A percentile compares a stretch with the other conserved stretches of the same genome.
Evolutionary conservation across 2,888 invertebrate genomes (phyloP).

Genomic region (Rhabditoides inermis): DNA sequence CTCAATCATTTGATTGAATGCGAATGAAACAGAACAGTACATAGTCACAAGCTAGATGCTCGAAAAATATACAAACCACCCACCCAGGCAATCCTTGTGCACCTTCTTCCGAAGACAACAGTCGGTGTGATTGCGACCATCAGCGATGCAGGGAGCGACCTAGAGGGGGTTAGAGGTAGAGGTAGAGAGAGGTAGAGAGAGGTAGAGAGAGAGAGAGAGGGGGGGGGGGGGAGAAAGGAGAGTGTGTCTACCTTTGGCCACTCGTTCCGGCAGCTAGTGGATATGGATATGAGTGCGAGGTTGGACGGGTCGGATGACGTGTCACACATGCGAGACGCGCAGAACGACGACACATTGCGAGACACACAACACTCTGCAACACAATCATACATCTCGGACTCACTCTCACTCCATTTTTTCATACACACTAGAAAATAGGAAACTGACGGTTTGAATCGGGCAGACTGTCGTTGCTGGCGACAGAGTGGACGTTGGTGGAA

Average conservation of each 20-base stretch:
- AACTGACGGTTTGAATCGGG: constrained; percentile 24
- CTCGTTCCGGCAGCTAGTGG: constrained; percentile 33
- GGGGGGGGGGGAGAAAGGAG: not conserved
- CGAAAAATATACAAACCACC: no score
- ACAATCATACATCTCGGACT: not conserved
- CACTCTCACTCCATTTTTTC: not conserved
- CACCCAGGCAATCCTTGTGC: constrained; percentile 70
- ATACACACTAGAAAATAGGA: not conserved
- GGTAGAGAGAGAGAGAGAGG: no score
- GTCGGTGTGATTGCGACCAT: constrained; percentile 69
- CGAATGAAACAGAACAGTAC: no score
- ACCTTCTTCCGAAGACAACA: constrained; percentile 75
- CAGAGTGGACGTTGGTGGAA: constrained; percentile 27
- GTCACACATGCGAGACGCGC: constrained; percentile 33
- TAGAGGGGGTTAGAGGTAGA: not conserved
- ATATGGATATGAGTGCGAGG: constrained; percentile 30
- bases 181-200: no score
- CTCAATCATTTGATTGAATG: no score
- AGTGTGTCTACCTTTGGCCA: constrained; percentile 21
- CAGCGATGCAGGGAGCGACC: constrained; percentile 48
- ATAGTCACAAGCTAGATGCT: no score
- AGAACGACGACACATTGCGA: constrained; percentile 23
- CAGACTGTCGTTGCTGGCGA: constrained; percentile 17
- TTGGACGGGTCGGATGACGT: constrained; percentile 21
- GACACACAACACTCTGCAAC: constrained; percentile 29